Evolutionary conservation across 2,797 vertebrate genomes (phyloP), one percentile per base, ranked within the genome.

Genomic region (Euthynnus affinis): DNA sequence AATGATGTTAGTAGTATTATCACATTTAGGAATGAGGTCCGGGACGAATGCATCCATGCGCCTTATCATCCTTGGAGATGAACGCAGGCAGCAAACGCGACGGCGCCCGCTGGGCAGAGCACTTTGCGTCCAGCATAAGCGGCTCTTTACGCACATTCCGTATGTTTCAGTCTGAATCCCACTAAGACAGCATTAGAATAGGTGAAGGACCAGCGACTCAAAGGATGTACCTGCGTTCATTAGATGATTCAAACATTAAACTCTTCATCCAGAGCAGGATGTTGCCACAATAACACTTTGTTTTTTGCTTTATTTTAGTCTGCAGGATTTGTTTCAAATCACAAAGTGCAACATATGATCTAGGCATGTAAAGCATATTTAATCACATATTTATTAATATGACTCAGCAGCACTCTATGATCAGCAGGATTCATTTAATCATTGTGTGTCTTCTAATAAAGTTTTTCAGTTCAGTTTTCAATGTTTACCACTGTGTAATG

Each of bases 101-200:
- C 92, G 92, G 90, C 91, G 93, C 93, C 91, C 88, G 91, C 90
- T 93, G 93, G 91, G 92, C 92, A 92, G 89, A 91, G 91, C 87
- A 53, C 77, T 88, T 82, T 89, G 91, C 92, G 92, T 95, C 89
- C 92, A 87, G 89, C 92, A 88, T 70, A 78, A 91, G 87, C 88
- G 84, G 72, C 86, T 84, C 88, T 91, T 92, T 93, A 94, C 94
- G 93, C 92, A 93, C 89, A 79, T 91, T 93, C 85, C 94, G 93
- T 92, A 94, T 88, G 85, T 87, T 74, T 48, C 76, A 3, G 76
- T 27, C 82, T 89, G 92, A 94, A 93, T 91, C 86, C 73, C 86
- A 93, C 91, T 90, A 84, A 89, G 77, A 23, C 69, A 58, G 78
- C 76, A 52, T 49, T 37, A 56, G 78, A 78, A 76, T 10, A 76